Conservation (phyloP, 2,113 vertebrate species). For the Aspidoscelis tigris region DNA sequence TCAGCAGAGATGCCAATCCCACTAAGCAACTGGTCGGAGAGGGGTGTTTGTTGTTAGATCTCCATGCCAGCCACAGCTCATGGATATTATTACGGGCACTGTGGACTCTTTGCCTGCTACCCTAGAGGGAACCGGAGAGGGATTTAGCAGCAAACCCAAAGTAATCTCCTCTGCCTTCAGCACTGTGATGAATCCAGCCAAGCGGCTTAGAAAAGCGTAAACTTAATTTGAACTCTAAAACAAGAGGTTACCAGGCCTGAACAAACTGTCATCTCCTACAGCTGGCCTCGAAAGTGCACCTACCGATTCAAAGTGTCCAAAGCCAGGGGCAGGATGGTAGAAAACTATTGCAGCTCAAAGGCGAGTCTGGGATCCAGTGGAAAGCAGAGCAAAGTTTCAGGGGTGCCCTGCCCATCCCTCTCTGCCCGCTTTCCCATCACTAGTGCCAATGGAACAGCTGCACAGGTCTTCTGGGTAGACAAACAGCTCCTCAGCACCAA, state of each 20-base stretch:
- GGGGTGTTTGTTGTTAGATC: constrained; percentile 22
- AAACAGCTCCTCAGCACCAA: constrained; percentile 21
- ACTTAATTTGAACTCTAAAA: background rate
- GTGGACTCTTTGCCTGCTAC: background rate
- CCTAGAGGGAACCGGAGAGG: background rate
- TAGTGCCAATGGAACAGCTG: constrained; percentile 59
- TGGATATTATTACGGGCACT: background rate
- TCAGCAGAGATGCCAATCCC: background rate
- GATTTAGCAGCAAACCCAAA: background rate
- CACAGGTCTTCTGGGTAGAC: constrained; percentile 13
- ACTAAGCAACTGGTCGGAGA: fast-evolving
- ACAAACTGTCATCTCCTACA: background rate
- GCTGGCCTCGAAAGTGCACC: no score
- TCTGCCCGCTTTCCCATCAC: fast-evolving
- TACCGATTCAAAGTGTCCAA: no score
- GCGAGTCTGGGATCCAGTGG: background rate
- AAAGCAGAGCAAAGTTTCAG: background rate
- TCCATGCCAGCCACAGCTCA: constrained; percentile 10
- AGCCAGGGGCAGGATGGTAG: no score
- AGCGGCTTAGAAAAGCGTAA: background rate
- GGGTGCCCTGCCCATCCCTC: fast-evolving
- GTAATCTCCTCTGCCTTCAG: fast-evolving
- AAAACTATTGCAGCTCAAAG: background rate
- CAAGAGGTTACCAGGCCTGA: background rate
- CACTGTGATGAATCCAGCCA: background rate